Conservation (phyloP, 2,113 vertebrate species). For the Anoplopoma fimbria region DNA sequence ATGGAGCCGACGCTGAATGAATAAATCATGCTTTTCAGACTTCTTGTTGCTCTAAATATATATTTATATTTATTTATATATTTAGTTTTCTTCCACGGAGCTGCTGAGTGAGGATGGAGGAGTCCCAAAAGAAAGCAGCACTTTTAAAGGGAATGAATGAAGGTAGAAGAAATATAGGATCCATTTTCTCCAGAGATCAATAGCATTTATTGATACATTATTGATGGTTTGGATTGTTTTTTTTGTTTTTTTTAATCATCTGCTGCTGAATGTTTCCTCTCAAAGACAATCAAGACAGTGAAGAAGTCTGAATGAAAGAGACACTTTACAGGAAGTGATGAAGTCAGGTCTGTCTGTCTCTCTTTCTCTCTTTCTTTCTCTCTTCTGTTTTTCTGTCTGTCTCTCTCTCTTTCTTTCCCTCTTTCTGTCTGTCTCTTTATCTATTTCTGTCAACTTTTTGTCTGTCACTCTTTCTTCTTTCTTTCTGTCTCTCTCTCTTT, state of each 20-base stretch:
- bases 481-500: background rate
- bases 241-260: background rate
- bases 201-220: slow-evolving; percentile 3
- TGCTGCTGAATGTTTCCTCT: slow-evolving; percentile 1
- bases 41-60: slow-evolving; percentile 29
- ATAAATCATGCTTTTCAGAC: slow-evolving; percentile 45
- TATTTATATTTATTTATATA: no score
- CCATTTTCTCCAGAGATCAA: slow-evolving; percentile 20
- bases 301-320: background rate
- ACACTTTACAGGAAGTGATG: slow-evolving; percentile 10
- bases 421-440: background rate
- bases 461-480: background rate
- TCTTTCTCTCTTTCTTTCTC: background rate
- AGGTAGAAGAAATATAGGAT: background rate
- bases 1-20: slow-evolving; percentile 8
- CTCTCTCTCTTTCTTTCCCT: background rate
- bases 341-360: background rate
- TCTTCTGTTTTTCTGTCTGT: background rate
- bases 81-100: slow-evolving; percentile 10
- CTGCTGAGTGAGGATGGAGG: slow-evolving; percentile 10
- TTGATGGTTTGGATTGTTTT: slow-evolving; percentile 24
- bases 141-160: background rate
- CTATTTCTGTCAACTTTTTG: background rate
- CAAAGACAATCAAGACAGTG: background rate
- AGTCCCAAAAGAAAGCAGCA: background rate